Conservation (phyloP, 2,888 invertebrate genomes). For the Cerastis leucographa region DNA sequence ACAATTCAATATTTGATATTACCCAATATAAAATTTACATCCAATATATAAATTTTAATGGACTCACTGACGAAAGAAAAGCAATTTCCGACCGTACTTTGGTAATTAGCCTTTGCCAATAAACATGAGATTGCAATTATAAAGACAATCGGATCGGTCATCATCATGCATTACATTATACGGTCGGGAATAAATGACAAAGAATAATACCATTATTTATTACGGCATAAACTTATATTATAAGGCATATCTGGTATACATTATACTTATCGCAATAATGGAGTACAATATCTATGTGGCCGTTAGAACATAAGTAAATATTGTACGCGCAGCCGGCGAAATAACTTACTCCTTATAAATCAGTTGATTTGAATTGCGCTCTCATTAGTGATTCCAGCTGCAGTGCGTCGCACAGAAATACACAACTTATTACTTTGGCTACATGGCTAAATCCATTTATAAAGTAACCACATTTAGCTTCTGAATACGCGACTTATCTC, state of each 20-base stretch:
- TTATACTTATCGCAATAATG: slow-evolving; percentile 67
- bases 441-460: slow-evolving; percentile 82
- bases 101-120: slow-evolving; percentile 56
- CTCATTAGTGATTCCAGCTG: slow-evolving; percentile 88
- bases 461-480: slow-evolving; percentile 77
- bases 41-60: slow-evolving; percentile 58
- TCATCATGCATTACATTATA: slow-evolving; percentile 35
- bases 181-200: slow-evolving; percentile 52
- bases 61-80: slow-evolving; percentile 49
- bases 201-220: slow-evolving; percentile 55
- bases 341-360: slow-evolving; percentile 89
- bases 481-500: slow-evolving; percentile 78
- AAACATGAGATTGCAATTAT: slow-evolving; percentile 47
- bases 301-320: slow-evolving; percentile 87
- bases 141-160: slow-evolving; percentile 41
- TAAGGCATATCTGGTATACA: slow-evolving; percentile 75
- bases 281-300: slow-evolving; percentile 81
- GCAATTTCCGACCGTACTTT: slow-evolving; percentile 53
- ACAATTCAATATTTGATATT: slow-evolving; percentile 57
- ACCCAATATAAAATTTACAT: slow-evolving; percentile 49
- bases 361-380: slow-evolving; percentile 89
- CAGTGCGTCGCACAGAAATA: slow-evolving; percentile 82
- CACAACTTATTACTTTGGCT: slow-evolving; percentile 89
- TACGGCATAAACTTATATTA: slow-evolving; percentile 56
- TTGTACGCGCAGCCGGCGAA: slow-evolving; percentile 81